These are phyloP conservation scores for Megaceryle torquata DNA, from an alignment of 2,113 vertebrate genomes.

Conservation along the genomic window DNA sequence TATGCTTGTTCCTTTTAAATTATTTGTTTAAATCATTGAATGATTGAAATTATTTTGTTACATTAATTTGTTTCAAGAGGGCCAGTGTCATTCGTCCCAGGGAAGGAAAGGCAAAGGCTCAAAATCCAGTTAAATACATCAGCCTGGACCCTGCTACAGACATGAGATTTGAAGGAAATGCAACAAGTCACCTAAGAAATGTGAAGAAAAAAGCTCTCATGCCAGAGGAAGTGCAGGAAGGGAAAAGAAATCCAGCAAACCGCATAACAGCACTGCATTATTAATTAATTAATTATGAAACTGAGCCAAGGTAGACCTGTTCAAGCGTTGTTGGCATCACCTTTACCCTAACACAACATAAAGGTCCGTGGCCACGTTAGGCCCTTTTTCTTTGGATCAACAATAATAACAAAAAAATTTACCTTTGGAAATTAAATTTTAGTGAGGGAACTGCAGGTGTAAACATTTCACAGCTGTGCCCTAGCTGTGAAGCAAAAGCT, in stretches of 20 bases:
- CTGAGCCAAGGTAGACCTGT: neutral
- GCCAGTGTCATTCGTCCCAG: neutral
- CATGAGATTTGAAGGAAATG: neutral
- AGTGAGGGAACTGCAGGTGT: neutral
- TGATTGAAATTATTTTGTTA: neutral
- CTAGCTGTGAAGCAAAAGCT: neutral
- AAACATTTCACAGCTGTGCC: neutral
- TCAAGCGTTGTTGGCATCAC: neutral
- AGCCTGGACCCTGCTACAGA: neutral
- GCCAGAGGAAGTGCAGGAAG: slow-evolving; percentile 1
- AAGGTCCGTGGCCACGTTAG: neutral
- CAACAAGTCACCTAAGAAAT: neutral
- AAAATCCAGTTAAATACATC: neutral
- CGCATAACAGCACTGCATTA: neutral
- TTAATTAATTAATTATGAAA: slow-evolving; percentile 8
- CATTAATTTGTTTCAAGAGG: neutral
- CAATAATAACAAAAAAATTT: neutral
- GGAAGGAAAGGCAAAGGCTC: slow-evolving; percentile 35
- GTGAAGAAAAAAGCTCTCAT: neutral
- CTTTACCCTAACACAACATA: neutral
- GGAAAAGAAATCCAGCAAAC: slow-evolving; percentile 21
- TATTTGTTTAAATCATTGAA: neutral
- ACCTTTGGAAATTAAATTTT: neutral
- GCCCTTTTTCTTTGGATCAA: neutral
- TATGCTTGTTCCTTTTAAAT: neutral